These are phyloP conservation scores for Columba guinea DNA, from an alignment of 2,797 vertebrate genomes.

Conservation along the genomic window DNA sequence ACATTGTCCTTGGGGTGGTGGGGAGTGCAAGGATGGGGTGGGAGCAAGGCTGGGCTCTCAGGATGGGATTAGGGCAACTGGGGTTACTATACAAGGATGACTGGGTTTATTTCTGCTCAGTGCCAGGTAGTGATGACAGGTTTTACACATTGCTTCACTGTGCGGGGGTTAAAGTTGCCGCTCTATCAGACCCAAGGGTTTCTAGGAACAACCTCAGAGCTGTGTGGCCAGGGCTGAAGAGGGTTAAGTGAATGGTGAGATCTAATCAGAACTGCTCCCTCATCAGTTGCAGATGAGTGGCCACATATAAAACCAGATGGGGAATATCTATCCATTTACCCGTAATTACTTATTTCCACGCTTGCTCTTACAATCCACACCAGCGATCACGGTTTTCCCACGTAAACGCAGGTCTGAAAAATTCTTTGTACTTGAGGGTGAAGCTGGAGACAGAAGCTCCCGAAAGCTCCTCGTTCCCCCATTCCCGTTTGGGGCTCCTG, in stretches of 20 bases:
- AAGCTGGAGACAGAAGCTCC: background rate
- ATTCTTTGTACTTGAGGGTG: background rate
- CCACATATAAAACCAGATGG: conserved; percentile 12
- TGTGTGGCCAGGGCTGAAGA: background rate
- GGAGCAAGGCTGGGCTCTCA: background rate
- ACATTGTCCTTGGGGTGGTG: rapidly evolving
- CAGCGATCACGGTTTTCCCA: conserved; percentile 4
- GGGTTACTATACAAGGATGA: background rate
- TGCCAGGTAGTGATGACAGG: background rate
- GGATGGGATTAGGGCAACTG: background rate
- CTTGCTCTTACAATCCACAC: background rate
- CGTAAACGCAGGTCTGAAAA: rapidly evolving
- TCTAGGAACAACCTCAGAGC: background rate
- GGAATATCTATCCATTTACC: conserved; percentile 30
- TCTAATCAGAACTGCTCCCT: conserved; percentile 42
- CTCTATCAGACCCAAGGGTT: background rate
- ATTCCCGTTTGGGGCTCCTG: rapidly evolving
- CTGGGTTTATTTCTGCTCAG: background rate
- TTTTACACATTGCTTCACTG: background rate
- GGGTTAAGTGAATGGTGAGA: conserved; percentile 36
- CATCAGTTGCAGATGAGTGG: conserved; percentile 65
- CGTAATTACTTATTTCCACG: conserved; percentile 33
- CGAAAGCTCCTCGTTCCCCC: background rate
- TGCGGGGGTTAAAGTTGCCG: background rate
- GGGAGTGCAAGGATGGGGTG: background rate